Evolutionary conservation across 2,888 invertebrate species (phyloP).

Genomic region (Poecilobothrus nobilitatus): DNA sequence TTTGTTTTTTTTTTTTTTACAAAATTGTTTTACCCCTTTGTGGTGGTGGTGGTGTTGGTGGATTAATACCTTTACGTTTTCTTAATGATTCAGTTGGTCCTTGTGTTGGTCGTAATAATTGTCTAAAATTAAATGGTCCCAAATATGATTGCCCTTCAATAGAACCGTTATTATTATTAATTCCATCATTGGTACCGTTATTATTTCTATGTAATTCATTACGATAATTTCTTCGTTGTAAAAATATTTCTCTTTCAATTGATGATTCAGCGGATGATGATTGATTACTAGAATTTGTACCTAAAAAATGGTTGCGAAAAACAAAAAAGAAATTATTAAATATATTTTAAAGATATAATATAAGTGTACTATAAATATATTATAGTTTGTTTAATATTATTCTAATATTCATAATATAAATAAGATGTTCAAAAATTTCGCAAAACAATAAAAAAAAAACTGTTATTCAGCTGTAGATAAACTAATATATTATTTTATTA

Average conservation of each 20-base stretch:
- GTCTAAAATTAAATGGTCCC: constrained; percentile 61
- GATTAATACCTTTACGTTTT: constrained; percentile 52
- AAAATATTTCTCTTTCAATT: constrained; percentile 24
- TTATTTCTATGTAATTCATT: constrained; percentile 10
- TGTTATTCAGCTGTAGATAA: too few species aligned
- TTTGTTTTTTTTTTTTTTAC: constrained; percentile 8
- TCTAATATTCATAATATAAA: too few species aligned
- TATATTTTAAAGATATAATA: too few species aligned
- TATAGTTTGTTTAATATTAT: too few species aligned
- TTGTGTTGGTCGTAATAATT: constrained; percentile 55
- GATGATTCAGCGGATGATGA: constrained; percentile 20
- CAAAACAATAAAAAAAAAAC: too few species aligned
- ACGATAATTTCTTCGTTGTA: constrained; percentile 7
- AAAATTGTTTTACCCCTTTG: constrained; percentile 24
- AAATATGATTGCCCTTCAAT: constrained; percentile 44
- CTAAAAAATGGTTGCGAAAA: neutral
- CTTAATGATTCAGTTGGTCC: constrained; percentile 62
- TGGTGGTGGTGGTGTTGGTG: constrained; percentile 40
- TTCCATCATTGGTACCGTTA: constrained; percentile 16
- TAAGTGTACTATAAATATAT: too few species aligned
- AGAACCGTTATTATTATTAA: constrained; percentile 16
- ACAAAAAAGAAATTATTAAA: neutral
- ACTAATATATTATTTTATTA: too few species aligned
- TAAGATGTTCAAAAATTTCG: too few species aligned
- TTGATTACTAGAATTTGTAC: constrained; percentile 10